These are phyloP conservation scores for Acanthiza pusilla DNA, from an alignment of 2,797 vertebrate genomes.

Conservation along the genomic window DNA sequence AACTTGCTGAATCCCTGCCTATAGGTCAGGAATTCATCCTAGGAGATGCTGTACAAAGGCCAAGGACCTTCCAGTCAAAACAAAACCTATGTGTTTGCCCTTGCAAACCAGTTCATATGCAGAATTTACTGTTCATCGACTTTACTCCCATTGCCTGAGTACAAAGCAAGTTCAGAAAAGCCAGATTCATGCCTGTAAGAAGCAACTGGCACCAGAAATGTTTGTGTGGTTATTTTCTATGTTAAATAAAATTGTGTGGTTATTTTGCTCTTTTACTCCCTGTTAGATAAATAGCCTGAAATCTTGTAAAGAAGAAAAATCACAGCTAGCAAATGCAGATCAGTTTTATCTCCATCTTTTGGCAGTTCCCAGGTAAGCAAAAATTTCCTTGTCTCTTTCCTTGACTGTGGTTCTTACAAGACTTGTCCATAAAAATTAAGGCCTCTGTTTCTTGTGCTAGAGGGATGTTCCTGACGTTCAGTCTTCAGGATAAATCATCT, in stretches of 20 bases:
- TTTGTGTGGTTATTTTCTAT: neutral
- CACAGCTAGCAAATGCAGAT: constrained; percentile 84
- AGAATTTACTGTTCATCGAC: neutral
- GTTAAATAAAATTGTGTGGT: neutral
- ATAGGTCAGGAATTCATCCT: neutral
- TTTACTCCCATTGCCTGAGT: neutral
- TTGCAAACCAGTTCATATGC: neutral
- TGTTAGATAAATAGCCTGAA: constrained; percentile 84
- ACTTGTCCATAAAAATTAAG: neutral
- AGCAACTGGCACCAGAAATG: neutral
- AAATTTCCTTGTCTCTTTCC: neutral
- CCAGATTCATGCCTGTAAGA: neutral
- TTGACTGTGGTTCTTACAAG: neutral
- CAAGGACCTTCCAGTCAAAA: neutral
- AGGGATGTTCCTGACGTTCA: neutral
- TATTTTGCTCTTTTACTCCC: neutral
- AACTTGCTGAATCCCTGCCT: neutral
- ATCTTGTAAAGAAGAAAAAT: constrained; percentile 80
- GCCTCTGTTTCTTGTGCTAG: neutral
- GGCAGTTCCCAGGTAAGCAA: constrained; percentile 80
- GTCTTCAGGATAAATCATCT: neutral
- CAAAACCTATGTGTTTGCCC: neutral
- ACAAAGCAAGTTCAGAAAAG: neutral
- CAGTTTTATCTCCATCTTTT: constrained; percentile 86
- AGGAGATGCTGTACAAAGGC: neutral